These are phyloP conservation scores for Danio tinwini DNA, from an alignment of 2,797 vertebrate genomes.

Conservation along the genomic window DNA sequence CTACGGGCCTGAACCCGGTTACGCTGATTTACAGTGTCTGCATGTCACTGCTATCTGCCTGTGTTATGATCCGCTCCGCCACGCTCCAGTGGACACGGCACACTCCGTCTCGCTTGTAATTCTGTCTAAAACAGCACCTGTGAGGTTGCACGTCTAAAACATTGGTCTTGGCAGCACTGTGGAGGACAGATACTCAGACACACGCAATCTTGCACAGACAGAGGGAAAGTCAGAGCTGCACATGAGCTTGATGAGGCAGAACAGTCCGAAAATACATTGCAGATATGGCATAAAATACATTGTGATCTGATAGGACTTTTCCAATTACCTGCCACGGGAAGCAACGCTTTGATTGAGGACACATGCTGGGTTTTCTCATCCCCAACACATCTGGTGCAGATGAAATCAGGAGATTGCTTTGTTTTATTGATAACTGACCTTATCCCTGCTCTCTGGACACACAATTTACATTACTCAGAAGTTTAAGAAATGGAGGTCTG, in stretches of 20 bases:
- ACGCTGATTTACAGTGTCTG: conserved; percentile 34
- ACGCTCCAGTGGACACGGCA: conserved; percentile 16
- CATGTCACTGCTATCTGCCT: conserved; percentile 23
- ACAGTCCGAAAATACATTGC: conserved; percentile 43
- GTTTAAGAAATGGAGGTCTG: conserved; percentile 13
- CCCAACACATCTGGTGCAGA: conserved; percentile 21
- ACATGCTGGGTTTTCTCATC: conserved; percentile 33
- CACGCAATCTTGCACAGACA: conserved; percentile 18
- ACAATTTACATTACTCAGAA: conserved; percentile 37
- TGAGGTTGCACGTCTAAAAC: conserved; percentile 23
- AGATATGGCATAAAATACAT: conserved; percentile 39
- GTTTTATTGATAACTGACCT: conserved; percentile 52
- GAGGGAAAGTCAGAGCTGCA: conserved; percentile 13
- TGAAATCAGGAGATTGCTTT: conserved; percentile 47
- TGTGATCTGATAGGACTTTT: conserved; percentile 53
- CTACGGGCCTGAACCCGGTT: conserved; percentile 11
- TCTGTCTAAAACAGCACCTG: conserved; percentile 45
- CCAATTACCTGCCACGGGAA: conserved; percentile 48
- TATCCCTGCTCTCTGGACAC: conserved; percentile 20
- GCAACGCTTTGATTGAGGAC: conserved; percentile 39
- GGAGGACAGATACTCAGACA: conserved; percentile 23
- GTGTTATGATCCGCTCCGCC: conserved; percentile 19
- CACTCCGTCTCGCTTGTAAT: conserved; percentile 37
- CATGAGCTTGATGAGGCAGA: conserved; percentile 53
- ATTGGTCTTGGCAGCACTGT: conserved; percentile 15